Evolutionary conservation across 2,888 invertebrate genomes (phyloP).

Genomic region (Hermodice carunculata): DNA sequence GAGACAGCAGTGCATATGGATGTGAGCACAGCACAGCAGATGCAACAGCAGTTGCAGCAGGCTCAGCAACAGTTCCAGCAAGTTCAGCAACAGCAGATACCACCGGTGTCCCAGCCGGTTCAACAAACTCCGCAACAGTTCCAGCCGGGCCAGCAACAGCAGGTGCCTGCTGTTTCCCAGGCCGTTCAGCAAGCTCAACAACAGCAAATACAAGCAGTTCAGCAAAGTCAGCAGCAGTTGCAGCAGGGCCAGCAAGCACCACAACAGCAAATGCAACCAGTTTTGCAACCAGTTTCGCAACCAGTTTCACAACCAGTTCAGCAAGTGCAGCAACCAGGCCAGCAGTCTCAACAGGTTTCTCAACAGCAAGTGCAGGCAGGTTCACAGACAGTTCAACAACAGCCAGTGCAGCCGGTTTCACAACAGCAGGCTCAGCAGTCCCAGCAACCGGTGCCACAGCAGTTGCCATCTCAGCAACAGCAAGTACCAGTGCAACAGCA

Average conservation of each 20-base stretch:
- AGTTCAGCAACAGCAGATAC: slow-evolving; percentile 52
- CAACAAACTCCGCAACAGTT: slow-evolving; percentile 19
- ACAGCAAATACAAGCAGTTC: slow-evolving; percentile 4
- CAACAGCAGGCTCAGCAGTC: neutral
- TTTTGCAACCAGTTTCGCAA: neutral
- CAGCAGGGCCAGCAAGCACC: neutral
- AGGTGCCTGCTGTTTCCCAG: slow-evolving; percentile 16
- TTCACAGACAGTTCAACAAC: slow-evolving; percentile 1
- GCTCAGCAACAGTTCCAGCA: slow-evolving; percentile 51
- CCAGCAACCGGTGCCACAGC: neutral
- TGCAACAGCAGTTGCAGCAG: slow-evolving; percentile 6
- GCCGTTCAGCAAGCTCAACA: slow-evolving; percentile 7
- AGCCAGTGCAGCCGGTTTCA: too few relatives aligned
- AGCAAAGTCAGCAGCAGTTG: slow-evolving; percentile 8
- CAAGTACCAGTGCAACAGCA: too few relatives aligned
- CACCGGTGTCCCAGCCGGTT: slow-evolving; percentile 54
- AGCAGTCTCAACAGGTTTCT: neutral
- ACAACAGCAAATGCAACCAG: too few relatives aligned
- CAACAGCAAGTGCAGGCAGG: neutral
- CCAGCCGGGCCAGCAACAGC: slow-evolving; percentile 16
- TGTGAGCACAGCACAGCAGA: too few relatives aligned
- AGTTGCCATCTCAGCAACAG: neutral
- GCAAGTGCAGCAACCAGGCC: neutral
- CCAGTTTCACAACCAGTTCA: too few relatives aligned
- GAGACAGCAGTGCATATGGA: neutral